A percentile compares a stretch with the other conserved stretches of the same genome.
These are phyloP conservation scores for Phaethornis superciliosus DNA, from an alignment of 2,113 vertebrate genomes.

Conservation along the genomic window DNA sequence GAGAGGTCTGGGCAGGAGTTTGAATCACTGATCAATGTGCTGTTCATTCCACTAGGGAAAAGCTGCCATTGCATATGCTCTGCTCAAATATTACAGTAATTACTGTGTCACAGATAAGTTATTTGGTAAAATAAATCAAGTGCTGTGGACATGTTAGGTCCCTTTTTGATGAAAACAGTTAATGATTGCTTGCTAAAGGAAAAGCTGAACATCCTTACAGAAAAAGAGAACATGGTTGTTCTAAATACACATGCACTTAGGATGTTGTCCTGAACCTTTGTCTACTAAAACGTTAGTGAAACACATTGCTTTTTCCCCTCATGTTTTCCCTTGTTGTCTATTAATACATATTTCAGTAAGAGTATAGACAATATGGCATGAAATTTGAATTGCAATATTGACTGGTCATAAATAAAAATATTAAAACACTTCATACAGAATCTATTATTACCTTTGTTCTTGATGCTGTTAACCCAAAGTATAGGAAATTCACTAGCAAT, in stretches of 20 bases:
- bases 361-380: neutral
- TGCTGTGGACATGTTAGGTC: neutral
- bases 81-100: neutral
- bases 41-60: neutral
- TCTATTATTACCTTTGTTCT: neutral
- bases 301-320: fast-evolving
- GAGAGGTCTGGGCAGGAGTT: neutral
- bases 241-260: too few relatives aligned
- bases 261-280: neutral
- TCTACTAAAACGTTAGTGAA: neutral
- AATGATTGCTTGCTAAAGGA: neutral
- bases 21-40: neutral
- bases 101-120: neutral
- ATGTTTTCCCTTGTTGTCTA: neutral
- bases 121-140: neutral
- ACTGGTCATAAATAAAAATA: neutral
- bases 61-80: neutral
- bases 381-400: neutral
- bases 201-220: neutral
- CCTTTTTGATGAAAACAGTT: neutral
- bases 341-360: neutral
- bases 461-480: neutral
- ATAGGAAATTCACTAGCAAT: neutral
- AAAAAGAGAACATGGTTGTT: neutral
- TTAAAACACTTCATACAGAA: neutral